Percentiles rank a stretch among this genome's conserved stretches.
Conservation (phyloP, 2,113 vertebrate species). For the Rhombomys opimus region DNA sequence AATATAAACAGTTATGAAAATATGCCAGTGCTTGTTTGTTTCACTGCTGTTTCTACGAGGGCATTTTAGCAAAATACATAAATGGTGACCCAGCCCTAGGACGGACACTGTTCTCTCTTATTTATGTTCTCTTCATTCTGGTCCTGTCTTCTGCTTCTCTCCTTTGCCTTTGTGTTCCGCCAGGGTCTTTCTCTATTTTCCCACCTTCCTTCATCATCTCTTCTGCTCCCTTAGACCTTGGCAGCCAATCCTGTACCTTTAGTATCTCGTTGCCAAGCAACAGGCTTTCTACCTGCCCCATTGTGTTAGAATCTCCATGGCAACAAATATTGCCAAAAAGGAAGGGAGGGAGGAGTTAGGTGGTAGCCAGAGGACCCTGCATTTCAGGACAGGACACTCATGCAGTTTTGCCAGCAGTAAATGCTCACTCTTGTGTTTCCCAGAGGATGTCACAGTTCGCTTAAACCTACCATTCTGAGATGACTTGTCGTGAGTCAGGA, state of each 20-base stretch:
- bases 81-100: neutral
- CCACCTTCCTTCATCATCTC: slow-evolving; percentile 66
- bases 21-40: neutral
- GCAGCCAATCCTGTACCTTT: slow-evolving; percentile 64
- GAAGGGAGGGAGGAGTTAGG: neutral
- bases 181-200: slow-evolving; percentile 48
- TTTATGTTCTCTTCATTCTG: neutral
- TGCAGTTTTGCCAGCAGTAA: neutral
- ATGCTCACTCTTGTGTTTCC: neutral
- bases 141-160: neutral
- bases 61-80: neutral
- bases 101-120: neutral
- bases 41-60: slow-evolving; percentile 8
- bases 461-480: neutral
- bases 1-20: slow-evolving; percentile 57
- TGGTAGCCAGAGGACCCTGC: neutral
- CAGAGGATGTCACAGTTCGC: neutral
- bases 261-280: slow-evolving; percentile 64
- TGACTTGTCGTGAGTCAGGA: accelerated
- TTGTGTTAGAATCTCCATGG: slow-evolving; percentile 78
- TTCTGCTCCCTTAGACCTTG: slow-evolving; percentile 55
- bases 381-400: neutral
- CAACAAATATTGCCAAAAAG: slow-evolving; percentile 57
- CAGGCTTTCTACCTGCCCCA: slow-evolving; percentile 78
- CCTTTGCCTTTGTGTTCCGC: slow-evolving; percentile 20